Base-by-base conservation (phyloP, 1,140 invertebrate genomes). In the Sminthurides bifidus region DNA sequence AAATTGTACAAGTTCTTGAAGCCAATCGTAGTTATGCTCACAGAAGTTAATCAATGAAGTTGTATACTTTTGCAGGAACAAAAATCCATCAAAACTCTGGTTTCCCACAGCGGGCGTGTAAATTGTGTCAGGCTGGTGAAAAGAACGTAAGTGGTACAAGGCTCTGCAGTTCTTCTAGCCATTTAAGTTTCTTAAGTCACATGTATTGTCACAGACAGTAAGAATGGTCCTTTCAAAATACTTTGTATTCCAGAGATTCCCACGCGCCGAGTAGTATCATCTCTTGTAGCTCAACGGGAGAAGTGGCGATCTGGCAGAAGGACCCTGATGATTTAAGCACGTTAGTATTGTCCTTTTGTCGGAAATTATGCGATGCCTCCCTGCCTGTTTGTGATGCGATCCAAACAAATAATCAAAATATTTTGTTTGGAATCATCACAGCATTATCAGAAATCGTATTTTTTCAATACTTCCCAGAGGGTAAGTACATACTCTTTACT, bases 71-170 rank as follows among this genome's bases (percentile, higher is more conserved):
- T 50, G 2, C 26, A 59, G 61, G 57, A 57, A 26, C 17, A 41
- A 17, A 57, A 54, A 49, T 43, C 56, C 17, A 27, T 52, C 12
- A 17, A 54, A 3, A 63, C 61, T 5, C 40, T 31, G 2, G 57
- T 57, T 21, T 21, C 23, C 24, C 61, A 63, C 27, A 53, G 37
- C 14, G 61, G 61, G 31, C 17, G 51, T 10, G 40, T 63, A 19
- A 63, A 63, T 29, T 63, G 61, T 21, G 53, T 58, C 29, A 35
- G 61, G 19, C 56, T 52, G 24, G 21, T 63, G 14, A 63, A 59
- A 31, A 31, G 44, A 19, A 29, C 51, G 60, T 61, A 58, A 56
- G 59, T 33, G 21, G 2, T 41, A 27, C 23, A 48, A 48, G n/a
- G n/a, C n/a, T n/a, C n/a, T n/a, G n/a, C n/a, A n/a, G n/a, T n/a